phyloP scores from a whole-genome alignment of 2,113 vertebrate species.

The Terrapene triunguis region DNA sequence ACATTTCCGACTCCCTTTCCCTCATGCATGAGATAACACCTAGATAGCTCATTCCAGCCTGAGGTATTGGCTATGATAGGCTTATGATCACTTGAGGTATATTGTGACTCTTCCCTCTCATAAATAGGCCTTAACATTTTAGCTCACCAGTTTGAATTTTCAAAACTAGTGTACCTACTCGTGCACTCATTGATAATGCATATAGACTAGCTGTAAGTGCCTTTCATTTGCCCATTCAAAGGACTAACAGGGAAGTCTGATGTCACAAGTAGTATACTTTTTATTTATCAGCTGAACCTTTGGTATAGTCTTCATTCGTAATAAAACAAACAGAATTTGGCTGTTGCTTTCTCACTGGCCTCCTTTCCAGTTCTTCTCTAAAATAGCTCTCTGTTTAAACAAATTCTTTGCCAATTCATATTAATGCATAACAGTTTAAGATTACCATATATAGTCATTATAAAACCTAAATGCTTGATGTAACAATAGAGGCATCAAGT shows the following conservation, averaged over 20 bases:
- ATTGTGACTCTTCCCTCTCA: neutral
- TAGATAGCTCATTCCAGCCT: neutral
- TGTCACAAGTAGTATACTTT: constrained; percentile 56
- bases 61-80: neutral
- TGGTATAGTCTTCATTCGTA: constrained; percentile 66
- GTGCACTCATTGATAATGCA: neutral
- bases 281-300: constrained; percentile 76
- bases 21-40: neutral
- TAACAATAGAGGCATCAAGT: constrained; percentile 70
- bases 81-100: neutral
- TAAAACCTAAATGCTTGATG: constrained; percentile 72
- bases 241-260: neutral
- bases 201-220: neutral
- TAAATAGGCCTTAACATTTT: neutral
- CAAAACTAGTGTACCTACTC: neutral
- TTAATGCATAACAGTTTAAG: constrained; percentile 64
- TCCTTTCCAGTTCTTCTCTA: constrained; percentile 75
- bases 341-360: constrained; percentile 55
- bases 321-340: constrained; percentile 48
- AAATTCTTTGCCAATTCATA: constrained; percentile 76
- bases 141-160: neutral
- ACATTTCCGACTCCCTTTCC: neutral
- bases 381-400: constrained; percentile 80
- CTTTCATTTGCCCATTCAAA: constrained; percentile 30
- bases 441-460: constrained; percentile 74